Base-by-base conservation (phyloP, 2,113 vertebrate genomes). In the Eudorcas thomsonii region DNA sequence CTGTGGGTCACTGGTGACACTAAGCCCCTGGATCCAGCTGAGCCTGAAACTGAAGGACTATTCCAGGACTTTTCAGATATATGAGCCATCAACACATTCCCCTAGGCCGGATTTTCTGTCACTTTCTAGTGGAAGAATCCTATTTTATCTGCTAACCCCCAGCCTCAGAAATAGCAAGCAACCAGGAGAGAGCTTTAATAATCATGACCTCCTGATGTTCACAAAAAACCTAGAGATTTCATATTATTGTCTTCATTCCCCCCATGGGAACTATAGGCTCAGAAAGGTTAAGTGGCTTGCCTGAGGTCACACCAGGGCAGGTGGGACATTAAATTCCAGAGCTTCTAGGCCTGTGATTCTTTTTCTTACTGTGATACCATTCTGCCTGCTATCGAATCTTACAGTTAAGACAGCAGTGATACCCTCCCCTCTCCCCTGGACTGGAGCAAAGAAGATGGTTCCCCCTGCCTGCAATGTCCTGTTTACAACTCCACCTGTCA, bases 241-340 rank as follows among this genome's bases (percentile, higher is more conserved):
- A 6, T 85, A 80, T 23, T 62, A 26, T 71, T 19, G 26, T 30
- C 39, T 23, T 87, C 52, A 91, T 54, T 86, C 64, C 84, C 88
- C 67, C 52, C 62, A 67, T 28, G 54, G 95, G 23, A 52, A 86
- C 13, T 62, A 30, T 57, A 97, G 93, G 55, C 59, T 95, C 74
- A 30, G 30, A 80, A n/a, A 25, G 17, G 82, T 90, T 74, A 92
- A 85, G 89, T 59, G 95, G 86, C 97, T 93, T 84, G 45, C n/a
- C 71, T 36, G 60, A 97, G 15, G 36, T 85, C 92, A 83, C 74
- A 55, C 50, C 16, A 43, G 19, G 48, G 12, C 93, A 92, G 50
- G 60, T 3, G 30, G 13, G 36, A 57, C 33, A 36, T 83, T 83
- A 33, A 87, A 84, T 71, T 95, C 43, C 67, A 67, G 60, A 88